Conservation (phyloP, 2,888 invertebrate species). For the Eumerus sabulonum region DNA sequence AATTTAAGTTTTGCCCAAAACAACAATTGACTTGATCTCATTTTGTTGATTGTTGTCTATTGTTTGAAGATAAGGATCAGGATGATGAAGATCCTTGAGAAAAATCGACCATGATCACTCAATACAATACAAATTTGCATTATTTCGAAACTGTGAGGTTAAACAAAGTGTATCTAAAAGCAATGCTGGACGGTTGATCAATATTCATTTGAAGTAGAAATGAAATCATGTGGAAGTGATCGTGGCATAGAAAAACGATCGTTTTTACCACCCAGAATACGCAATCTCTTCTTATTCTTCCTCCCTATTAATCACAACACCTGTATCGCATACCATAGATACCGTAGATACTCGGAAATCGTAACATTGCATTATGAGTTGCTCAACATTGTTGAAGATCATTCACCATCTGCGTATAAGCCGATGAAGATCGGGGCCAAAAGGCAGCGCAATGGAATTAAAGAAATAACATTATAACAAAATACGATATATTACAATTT, state of each 20-base stretch:
- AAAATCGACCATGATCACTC: constrained; percentile 29
- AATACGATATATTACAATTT: constrained; percentile 20
- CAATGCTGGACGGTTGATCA: constrained; percentile 31
- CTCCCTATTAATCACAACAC: constrained; percentile 51
- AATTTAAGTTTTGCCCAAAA: constrained; percentile 50
- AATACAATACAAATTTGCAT: constrained; percentile 56
- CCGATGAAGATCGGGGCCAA: constrained; percentile 44
- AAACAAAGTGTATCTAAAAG: not conserved
- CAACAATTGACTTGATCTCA: constrained; percentile 56
- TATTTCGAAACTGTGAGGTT: constrained; percentile 19
- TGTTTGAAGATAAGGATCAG: constrained; percentile 42
- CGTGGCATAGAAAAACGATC: not conserved
- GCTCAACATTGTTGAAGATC: constrained; percentile 44
- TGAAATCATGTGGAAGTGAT: constrained; percentile 62
- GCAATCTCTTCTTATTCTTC: constrained; percentile 26
- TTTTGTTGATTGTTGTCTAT: constrained; percentile 59
- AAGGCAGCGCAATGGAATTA: constrained; percentile 52
- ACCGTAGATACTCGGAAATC: constrained; percentile 13
- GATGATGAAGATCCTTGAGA: constrained; percentile 40
- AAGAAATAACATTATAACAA: constrained; percentile 51
- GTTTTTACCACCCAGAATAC: constrained; percentile 64
- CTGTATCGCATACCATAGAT: constrained; percentile 48
- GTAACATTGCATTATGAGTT: not conserved
- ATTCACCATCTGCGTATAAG: constrained; percentile 63
- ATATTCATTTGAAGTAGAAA: constrained; percentile 19